Base-by-base conservation (phyloP, 2,888 invertebrate genomes). In the Adelognathus sp. region DNA sequence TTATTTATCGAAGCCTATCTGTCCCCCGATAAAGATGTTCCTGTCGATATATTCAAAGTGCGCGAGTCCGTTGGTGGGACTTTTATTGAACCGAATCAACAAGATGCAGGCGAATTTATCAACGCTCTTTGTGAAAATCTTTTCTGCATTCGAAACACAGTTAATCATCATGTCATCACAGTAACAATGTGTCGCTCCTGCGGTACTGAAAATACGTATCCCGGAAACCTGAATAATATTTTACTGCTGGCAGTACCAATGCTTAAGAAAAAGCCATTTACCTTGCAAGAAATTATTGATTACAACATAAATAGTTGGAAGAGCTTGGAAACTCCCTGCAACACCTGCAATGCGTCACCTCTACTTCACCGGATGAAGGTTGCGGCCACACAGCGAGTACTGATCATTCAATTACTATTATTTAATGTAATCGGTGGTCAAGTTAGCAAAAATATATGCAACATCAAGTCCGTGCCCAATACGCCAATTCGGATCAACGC, bases 101-200 rank as follows among this genome's bases (percentile, higher is more conserved):
- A 66, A 56, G 76, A 76, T 72, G 58, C 76, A 11, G 21, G 63
- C 1, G 9, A 56, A 21, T 76, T 72, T 66, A 11, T 71, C n/a
- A 64, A 5, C 16, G 24, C 27, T 46, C 50, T 56, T 21, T 44
- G 69, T 9, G 39, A 11, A 46, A 36, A 60, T 44, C 27, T 36
- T 9, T 7, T 21, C 11, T 14, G 3, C 24, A 27, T 52, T 9
- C 16, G 6, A 52, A 18, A 39, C 14, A 29, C 21, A n/a, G 41
- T 27, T 2, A 9, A 36, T n/a, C 50, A 50, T 9, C 6, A 63
- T 11, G n/a, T n/a, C n/a, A n/a, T n/a, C n/a, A 54, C 36, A 4
- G 24, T 29, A 27, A 50, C 14, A 27, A 16, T 56, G 21, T 29
- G n/a, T n/a, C n/a, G n/a, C n/a, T n/a, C n/a, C n/a, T n/a, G n/a